These are phyloP conservation scores for Buphagus erythrorhynchus DNA, from an alignment of 2,797 vertebrate genomes.

Conservation along the genomic window DNA sequence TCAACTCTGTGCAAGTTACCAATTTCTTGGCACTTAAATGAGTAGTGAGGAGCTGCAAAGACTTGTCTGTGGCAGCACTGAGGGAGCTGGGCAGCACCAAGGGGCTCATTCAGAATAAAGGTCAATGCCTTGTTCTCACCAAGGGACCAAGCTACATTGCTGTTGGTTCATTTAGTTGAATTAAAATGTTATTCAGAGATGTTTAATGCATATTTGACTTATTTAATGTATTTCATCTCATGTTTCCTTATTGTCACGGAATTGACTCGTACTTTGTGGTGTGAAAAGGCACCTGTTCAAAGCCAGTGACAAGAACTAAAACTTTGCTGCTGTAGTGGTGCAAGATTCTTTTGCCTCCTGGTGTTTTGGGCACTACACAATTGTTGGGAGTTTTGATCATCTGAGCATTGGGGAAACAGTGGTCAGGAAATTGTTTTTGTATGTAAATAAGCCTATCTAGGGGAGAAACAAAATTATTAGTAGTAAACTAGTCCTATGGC, in stretches of 20 bases:
- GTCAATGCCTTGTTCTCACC: constrained; percentile 65
- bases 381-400: constrained; percentile 72
- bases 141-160: constrained; percentile 76
- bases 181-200: constrained; percentile 66
- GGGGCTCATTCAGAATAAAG: background rate
- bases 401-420: constrained; percentile 67
- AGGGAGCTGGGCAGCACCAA: background rate
- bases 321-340: constrained; percentile 78
- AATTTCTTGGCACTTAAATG: constrained; percentile 29
- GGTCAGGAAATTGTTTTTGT: constrained; percentile 85
- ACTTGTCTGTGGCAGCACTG: background rate
- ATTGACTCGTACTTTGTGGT: constrained; percentile 52
- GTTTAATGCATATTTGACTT: constrained; percentile 79
- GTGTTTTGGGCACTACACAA: constrained; percentile 71
- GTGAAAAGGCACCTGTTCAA: constrained; percentile 35
- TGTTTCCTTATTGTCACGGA: constrained; percentile 74
- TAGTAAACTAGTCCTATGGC: constrained; percentile 89
- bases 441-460: constrained; percentile 85
- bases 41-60: constrained; percentile 3
- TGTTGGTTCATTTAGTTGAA: constrained; percentile 68
- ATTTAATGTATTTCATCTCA: constrained; percentile 83
- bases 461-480: constrained; percentile 82
- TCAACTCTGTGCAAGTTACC: constrained; percentile 41
- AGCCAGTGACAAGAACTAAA: constrained; percentile 67
- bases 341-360: constrained; percentile 64